Evolutionary conservation across 2,797 vertebrate species (phyloP).

Genomic region (Parauchenoglanis punctatus): DNA sequence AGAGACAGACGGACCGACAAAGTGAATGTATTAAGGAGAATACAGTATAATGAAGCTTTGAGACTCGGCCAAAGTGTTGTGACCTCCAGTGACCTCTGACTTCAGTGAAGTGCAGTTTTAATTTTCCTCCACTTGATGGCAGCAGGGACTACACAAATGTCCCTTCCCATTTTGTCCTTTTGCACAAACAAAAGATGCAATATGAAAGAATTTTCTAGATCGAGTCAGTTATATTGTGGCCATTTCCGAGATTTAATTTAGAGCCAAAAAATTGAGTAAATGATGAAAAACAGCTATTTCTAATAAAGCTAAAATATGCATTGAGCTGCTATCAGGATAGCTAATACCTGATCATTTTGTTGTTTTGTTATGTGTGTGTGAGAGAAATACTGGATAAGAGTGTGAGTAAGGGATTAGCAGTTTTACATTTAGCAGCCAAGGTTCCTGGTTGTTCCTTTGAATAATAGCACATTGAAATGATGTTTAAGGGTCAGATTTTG

Average conservation of each 20-base stretch:
- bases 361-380: not conserved
- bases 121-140: constrained; percentile 58
- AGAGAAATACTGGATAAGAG: not conserved
- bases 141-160: constrained; percentile 49
- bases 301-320: not conserved
- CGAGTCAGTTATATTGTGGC: not conserved
- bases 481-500: constrained; percentile 55
- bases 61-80: not conserved
- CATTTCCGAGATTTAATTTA: not conserved
- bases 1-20: not conserved
- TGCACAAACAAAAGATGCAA: not conserved
- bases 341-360: too few relatives aligned
- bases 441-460: constrained; percentile 31
- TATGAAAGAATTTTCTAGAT: not conserved
- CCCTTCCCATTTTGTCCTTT: not conserved
- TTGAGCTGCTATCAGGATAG: not conserved
- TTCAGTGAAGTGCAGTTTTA: constrained; percentile 25
- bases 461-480: constrained; percentile 31
- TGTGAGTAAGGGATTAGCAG: not conserved
- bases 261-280: too few relatives aligned
- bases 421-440: not conserved
- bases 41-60: not conserved
- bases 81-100: constrained; percentile 26
- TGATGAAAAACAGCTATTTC: not conserved
- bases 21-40: not conserved